Percentiles rank a stretch among this genome's conserved stretches.
These are phyloP conservation scores for Drosophila carrolli DNA, from an alignment of 1,140 invertebrate species.

Conservation along the genomic window DNA sequence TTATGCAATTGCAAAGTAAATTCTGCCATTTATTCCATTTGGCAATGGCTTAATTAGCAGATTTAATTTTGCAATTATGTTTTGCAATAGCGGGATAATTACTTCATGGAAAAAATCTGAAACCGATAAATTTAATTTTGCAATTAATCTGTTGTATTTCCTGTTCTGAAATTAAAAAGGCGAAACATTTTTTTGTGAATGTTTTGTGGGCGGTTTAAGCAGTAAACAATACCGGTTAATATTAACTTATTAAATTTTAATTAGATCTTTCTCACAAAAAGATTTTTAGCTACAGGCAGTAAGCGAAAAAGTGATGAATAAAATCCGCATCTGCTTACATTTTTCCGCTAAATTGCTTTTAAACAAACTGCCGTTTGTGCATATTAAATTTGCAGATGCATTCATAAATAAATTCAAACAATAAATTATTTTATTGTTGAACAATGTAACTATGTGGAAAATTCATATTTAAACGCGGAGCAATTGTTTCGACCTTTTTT, in stretches of 20 bases:
- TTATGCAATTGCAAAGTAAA: slow-evolving; percentile 24
- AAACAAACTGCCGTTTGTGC: slow-evolving; percentile 23
- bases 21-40: slow-evolving; percentile 14
- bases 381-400: slow-evolving; percentile 43
- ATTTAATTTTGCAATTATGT: slow-evolving; percentile 37
- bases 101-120: not conserved
- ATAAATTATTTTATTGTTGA: slow-evolving; percentile 36
- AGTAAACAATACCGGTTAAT: not conserved
- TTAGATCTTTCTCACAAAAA: slow-evolving; percentile 2
- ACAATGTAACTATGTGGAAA: slow-evolving; percentile 36
- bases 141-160: slow-evolving; percentile 23
- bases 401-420: slow-evolving; percentile 49
- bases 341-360: slow-evolving; percentile 37
- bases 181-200: not conserved
- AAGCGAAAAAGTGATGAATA: not conserved
- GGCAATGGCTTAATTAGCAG: slow-evolving; percentile 44
- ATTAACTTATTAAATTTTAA: slow-evolving; percentile 2
- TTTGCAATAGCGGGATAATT: not conserved
- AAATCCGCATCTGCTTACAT: slow-evolving; percentile 11
- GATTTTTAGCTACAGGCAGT: not conserved
- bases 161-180: slow-evolving; percentile 5
- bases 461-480: slow-evolving; percentile 30
- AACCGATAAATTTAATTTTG: slow-evolving; percentile 19
- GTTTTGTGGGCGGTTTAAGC: slow-evolving; percentile 4
- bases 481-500: slow-evolving; percentile 33